Evolutionary conservation across 1,140 invertebrate species (phyloP).

Genomic region (Trypoxylus dichotomus): DNA sequence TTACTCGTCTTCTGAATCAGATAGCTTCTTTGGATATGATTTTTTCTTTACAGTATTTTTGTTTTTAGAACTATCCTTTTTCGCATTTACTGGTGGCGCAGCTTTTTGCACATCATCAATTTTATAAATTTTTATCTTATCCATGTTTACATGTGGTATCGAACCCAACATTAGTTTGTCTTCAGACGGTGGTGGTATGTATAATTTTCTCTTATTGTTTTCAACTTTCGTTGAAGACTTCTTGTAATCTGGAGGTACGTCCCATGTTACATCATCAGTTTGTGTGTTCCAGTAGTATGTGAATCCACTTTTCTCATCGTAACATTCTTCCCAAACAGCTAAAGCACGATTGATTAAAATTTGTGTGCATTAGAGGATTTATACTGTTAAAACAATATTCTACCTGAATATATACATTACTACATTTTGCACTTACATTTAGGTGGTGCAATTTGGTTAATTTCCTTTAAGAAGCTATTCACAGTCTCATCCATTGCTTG

Average conservation of each 20-base stretch:
- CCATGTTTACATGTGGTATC: not conserved
- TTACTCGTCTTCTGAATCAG: constrained; percentile 60
- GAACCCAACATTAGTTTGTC: not conserved
- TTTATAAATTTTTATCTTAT: constrained; percentile 39
- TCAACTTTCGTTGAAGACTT: constrained; percentile 30
- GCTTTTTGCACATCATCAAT: constrained; percentile 24
- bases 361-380: not conserved
- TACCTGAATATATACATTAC: no score
- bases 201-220: constrained; percentile 35
- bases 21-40: constrained; percentile 26
- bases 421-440: constrained; percentile 32
- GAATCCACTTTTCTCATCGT: constrained; percentile 68
- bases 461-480: constrained; percentile 52
- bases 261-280: constrained; percentile 75
- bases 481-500: constrained; percentile 47
- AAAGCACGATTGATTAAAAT: not conserved
- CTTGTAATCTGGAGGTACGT: constrained; percentile 62
- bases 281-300: constrained; percentile 74
- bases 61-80: constrained; percentile 3
- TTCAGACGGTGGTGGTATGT: constrained; percentile 32
- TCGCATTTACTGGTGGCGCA: not conserved
- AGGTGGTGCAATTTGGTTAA: constrained; percentile 48
- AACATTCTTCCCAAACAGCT: constrained; percentile 67
- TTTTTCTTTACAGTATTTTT: not conserved
- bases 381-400: no score